Evolutionary conservation across 2,888 invertebrate species (phyloP).

Genomic region (Odontomyia ornata): DNA sequence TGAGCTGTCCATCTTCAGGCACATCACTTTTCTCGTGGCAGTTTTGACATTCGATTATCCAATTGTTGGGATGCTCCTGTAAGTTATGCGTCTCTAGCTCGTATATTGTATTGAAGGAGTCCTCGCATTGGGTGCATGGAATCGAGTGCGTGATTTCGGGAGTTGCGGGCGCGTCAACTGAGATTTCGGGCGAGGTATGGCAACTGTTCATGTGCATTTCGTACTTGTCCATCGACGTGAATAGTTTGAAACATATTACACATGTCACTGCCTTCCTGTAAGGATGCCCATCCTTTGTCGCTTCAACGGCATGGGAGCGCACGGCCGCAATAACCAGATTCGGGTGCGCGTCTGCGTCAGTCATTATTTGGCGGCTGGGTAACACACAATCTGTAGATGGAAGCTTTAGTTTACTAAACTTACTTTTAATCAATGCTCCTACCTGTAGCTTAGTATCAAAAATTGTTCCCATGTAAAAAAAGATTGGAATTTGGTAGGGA

Average conservation of each 20-base stretch:
- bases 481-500: too few relatives aligned
- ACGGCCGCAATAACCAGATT: background rate
- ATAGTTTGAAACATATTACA: background rate
- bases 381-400: too few relatives aligned
- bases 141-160: background rate
- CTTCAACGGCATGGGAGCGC: background rate
- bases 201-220: background rate
- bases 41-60: background rate
- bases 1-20: background rate
- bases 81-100: background rate
- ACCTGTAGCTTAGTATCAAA: too few relatives aligned
- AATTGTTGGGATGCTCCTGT: background rate
- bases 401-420: too few relatives aligned
- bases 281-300: too few relatives aligned
- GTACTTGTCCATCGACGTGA: background rate
- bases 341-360: background rate
- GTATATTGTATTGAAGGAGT: background rate
- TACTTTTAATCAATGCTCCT: too few relatives aligned
- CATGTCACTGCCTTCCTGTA: background rate
- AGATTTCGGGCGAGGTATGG: background rate
- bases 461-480: too few relatives aligned
- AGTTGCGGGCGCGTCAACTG: background rate
- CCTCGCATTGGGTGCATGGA: background rate
- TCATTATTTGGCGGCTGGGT: background rate
- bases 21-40: slow-evolving; percentile 11